Evolutionary conservation across 92 coral and sea anemone genomes (phyloP).

Genomic region (Phenganax stokvisi): DNA sequence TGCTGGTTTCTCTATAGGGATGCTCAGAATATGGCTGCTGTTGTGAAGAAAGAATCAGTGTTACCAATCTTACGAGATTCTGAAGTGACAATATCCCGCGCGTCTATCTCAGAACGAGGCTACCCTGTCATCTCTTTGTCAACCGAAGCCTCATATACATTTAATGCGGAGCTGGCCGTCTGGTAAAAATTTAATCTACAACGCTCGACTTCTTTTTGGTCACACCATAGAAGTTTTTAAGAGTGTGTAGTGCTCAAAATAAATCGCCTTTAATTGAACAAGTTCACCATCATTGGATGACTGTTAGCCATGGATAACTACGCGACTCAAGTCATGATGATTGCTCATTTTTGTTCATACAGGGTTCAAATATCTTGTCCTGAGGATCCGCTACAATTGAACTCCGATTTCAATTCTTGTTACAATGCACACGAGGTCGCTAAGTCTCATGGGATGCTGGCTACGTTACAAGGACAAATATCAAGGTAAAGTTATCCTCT

Average conservation of each 20-base stretch:
- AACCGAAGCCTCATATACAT: slow-evolving; percentile 84
- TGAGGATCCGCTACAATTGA: slow-evolving; percentile 75
- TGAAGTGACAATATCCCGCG: slow-evolving; percentile 86
- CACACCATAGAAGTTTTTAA: too few relatives aligned
- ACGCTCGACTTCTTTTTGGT: neutral
- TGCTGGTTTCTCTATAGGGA: slow-evolving; percentile 53
- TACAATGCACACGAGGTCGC: slow-evolving; percentile 76
- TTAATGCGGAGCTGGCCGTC: slow-evolving; percentile 69
- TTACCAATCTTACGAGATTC: slow-evolving; percentile 67
- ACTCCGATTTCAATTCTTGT: slow-evolving; percentile 80
- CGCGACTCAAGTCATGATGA: too few relatives aligned
- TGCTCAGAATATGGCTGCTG: slow-evolving; percentile 56
- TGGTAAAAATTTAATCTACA: slow-evolving; percentile 57
- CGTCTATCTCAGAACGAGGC: slow-evolving; percentile 87
- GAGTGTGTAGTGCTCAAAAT: too few relatives aligned
- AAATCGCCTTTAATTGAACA: too few relatives aligned
- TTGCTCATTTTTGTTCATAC: neutral
- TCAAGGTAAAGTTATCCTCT: slow-evolving; percentile 54
- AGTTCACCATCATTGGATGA: too few relatives aligned
- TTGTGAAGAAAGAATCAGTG: slow-evolving; percentile 76
- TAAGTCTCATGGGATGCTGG: slow-evolving; percentile 75
- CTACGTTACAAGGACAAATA: slow-evolving; percentile 78
- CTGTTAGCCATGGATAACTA: too few relatives aligned
- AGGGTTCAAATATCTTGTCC: slow-evolving; percentile 88
- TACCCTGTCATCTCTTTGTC: slow-evolving; percentile 88